Percentiles rank a stretch among this genome's conserved stretches.
These are phyloP conservation scores for Pteropus alecto DNA, from an alignment of 2,113 vertebrate species.

Conservation along the genomic window DNA sequence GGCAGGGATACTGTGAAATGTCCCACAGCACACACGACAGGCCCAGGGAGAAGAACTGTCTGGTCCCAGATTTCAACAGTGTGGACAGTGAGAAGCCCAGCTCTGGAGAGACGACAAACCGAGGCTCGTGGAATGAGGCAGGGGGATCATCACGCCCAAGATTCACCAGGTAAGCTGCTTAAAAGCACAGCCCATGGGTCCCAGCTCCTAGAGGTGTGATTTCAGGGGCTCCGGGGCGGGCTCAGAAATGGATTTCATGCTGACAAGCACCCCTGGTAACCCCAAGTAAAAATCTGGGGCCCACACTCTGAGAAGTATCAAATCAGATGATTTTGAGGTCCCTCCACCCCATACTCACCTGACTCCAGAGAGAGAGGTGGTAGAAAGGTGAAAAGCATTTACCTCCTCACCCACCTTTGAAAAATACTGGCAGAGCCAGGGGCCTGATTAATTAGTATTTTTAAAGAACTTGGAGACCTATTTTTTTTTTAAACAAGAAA, in stretches of 20 bases:
- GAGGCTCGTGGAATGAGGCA: accelerated
- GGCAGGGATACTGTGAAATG: background rate
- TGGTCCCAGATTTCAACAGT: accelerated
- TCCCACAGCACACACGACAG: background rate
- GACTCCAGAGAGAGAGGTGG: background rate
- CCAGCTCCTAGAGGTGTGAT: accelerated
- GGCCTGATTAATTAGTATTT: constrained; percentile 37
- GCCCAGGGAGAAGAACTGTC: background rate
- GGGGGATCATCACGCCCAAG: accelerated
- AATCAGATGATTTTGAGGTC: background rate
- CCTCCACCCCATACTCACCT: background rate
- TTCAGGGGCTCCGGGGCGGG: background rate
- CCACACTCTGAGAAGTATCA: background rate
- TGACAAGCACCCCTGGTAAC: background rate
- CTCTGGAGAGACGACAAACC: accelerated
- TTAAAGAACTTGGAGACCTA: constrained; percentile 40
- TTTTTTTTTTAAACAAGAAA: constrained; percentile 63
- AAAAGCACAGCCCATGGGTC: background rate
- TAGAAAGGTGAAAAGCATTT: background rate
- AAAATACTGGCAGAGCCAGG: background rate
- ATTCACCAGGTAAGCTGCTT: too few relatives aligned
- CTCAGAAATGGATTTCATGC: accelerated
- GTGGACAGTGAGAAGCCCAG: accelerated
- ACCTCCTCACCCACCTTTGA: background rate
- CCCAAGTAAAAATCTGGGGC: background rate